These are phyloP conservation scores for Ichneumoninae sp. DNA, from an alignment of 2,888 invertebrate species.

Conservation along the genomic window DNA sequence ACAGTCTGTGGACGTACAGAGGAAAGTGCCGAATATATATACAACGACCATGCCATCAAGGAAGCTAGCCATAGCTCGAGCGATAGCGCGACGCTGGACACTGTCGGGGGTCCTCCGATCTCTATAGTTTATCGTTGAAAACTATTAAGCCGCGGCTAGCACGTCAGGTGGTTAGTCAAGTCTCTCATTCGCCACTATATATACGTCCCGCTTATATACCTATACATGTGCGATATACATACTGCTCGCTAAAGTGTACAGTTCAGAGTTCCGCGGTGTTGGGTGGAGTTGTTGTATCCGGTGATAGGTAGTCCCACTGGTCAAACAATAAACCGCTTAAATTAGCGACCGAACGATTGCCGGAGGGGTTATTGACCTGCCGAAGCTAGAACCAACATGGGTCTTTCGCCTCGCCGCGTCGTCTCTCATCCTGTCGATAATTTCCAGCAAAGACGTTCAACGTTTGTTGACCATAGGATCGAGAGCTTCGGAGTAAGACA, in stretches of 20 bases:
- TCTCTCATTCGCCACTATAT: conserved; percentile 32
- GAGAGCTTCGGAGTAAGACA: not conserved
- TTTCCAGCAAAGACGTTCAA: conserved; percentile 9
- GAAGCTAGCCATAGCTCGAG: conserved; percentile 35
- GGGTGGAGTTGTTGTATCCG: conserved; percentile 34
- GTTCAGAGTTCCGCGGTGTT: conserved; percentile 42
- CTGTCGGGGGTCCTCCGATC: conserved; percentile 43
- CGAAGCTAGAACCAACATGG: conserved; percentile 48
- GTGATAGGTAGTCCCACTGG: conserved; percentile 41
- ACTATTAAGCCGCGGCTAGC: conserved; percentile 64
- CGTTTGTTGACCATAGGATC: conserved; percentile 39
- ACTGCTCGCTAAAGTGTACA: conserved; percentile 34
- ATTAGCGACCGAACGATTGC: conserved; percentile 58
- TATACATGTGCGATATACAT: not conserved
- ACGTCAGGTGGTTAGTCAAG: conserved; percentile 53
- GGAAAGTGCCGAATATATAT: conserved; percentile 39
- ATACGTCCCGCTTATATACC: conserved; percentile 24
- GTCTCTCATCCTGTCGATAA: not conserved
- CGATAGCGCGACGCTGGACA: conserved; percentile 24
- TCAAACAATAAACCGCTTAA: conserved; percentile 64
- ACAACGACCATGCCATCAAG: conserved; percentile 15
- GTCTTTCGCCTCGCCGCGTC: conserved; percentile 17
- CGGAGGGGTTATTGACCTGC: conserved; percentile 13
- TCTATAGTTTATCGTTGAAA: conserved; percentile 62
- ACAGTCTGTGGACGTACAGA: conserved; percentile 52